Evolutionary conservation across 2,888 invertebrate species (phyloP).

Genomic region (Mesorhabditis sp.): DNA sequence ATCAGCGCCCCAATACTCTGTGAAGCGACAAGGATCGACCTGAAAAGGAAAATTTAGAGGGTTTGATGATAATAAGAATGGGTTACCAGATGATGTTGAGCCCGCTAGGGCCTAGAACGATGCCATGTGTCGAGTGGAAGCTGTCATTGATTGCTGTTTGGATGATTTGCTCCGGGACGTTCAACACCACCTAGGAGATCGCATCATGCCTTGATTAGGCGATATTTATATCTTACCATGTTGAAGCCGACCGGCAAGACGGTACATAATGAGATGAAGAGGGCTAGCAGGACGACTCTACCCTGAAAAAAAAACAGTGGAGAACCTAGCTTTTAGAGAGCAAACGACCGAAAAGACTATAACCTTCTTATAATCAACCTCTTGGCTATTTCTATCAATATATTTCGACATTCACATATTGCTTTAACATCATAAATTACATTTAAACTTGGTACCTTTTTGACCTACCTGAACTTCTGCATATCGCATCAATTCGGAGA

Average conservation of each 20-base stretch:
- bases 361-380: too few relatives aligned
- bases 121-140: conserved; percentile 22
- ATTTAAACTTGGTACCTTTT: too few relatives aligned
- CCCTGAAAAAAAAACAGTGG: background rate
- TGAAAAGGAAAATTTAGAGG: conserved; percentile 12
- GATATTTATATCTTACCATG: background rate
- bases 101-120: conserved; percentile 15
- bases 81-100: conserved; percentile 36
- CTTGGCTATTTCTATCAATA: too few relatives aligned
- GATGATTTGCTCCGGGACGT: conserved; percentile 44
- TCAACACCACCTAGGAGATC: conserved; percentile 33
- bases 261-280: background rate
- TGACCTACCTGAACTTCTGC: background rate
- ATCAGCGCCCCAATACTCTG: conserved; percentile 47
- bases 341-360: too few relatives aligned
- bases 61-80: background rate
- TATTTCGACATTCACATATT: too few relatives aligned
- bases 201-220: background rate
- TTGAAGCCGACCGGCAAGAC: background rate
- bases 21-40: conserved; percentile 39
- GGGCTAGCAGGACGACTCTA: background rate
- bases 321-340: too few relatives aligned
- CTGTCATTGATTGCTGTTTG: conserved; percentile 27
- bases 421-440: too few relatives aligned
- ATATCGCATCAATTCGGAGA: background rate